Evolutionary conservation across 2,113 vertebrate genomes (phyloP), one percentile per base, ranked within the genome.

Genomic region (Oxyruncus cristatus): DNA sequence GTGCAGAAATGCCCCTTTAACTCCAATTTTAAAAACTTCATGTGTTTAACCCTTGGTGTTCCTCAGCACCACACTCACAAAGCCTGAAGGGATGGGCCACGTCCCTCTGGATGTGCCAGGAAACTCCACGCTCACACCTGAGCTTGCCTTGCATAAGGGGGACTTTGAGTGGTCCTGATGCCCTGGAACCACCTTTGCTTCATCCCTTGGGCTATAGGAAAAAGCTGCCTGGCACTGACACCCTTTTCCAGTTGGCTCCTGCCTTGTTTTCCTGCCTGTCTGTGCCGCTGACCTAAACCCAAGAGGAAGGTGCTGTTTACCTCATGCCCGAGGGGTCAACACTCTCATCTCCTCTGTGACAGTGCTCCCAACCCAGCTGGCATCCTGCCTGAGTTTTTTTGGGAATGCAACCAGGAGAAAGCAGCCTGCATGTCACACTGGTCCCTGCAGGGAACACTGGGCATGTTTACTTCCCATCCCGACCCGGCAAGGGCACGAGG

Each of bases 11-110:
- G 5, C 5, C 53, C 35, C 23, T 55, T 63, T 55, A 10, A 28
- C 53, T 49, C n/a, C 4, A 2, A 9, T 39, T 61, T 4, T 16
- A 19, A 1, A 18, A 42, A 17, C 28, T 11, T 5, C 1, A 1
- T 3, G 11, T 12, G 15, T 42, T 77, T 24, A 65, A 44, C 50
- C 26, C 30, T 32, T 6, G 4, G 19, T 37, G 53, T 37, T 47
- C 0, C 0, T 14, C 2, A n/a, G 73, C 46, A 5, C 26, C 6
- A 6, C n/a, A 3, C 0, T 1, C 41, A 11, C 46, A 23, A 35
- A 41, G 15, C 37, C 42, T 33, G 2, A 37, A 44, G 56, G 42
- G 58, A 32, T 44, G 62, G 19, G 39, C 39, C 39, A 32, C 27
- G 27, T 9, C 18, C 32, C 50, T 50, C 33, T 7, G 37, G 18